Percentiles rank a stretch among this genome's conserved stretches.
Conservation (phyloP, 2,888 invertebrate species). For the Sylvicola fuscatus region DNA sequence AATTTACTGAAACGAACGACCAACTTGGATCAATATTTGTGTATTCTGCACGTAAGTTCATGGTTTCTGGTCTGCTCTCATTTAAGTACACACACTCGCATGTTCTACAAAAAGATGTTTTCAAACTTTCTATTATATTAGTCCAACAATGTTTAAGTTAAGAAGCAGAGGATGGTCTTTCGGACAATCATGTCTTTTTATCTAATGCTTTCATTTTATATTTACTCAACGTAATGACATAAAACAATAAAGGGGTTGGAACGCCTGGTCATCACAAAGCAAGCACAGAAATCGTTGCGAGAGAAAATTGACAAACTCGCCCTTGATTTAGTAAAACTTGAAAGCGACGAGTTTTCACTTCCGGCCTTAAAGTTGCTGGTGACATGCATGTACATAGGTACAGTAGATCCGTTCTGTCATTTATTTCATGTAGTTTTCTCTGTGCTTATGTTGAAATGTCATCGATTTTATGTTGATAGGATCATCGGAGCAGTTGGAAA, state of each 20-base stretch:
- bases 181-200: too few species aligned
- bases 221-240: slow-evolving; percentile 9
- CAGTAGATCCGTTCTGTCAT: slow-evolving; percentile 6
- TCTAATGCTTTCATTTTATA: slow-evolving; percentile 3
- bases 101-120: too few species aligned
- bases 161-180: too few species aligned
- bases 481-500: slow-evolving; percentile 29
- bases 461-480: slow-evolving; percentile 16
- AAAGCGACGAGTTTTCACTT: slow-evolving; percentile 45
- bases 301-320: slow-evolving; percentile 46
- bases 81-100: too few species aligned
- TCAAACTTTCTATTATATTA: too few species aligned
- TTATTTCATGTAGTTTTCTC: not conserved
- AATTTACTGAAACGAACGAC: slow-evolving; percentile 25
- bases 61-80: too few species aligned
- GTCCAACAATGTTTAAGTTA: too few species aligned
- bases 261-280: slow-evolving; percentile 37
- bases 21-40: slow-evolving; percentile 25
- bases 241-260: slow-evolving; percentile 40
- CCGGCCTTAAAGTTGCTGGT: slow-evolving; percentile 53
- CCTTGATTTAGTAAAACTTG: slow-evolving; percentile 42
- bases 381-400: slow-evolving; percentile 58
- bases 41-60: slow-evolving; percentile 28
- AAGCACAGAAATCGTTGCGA: slow-evolving; percentile 31
- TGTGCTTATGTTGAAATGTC: not conserved